Percentiles rank a stretch among this genome's conserved stretches.
Conservation (phyloP, 2,113 vertebrate species). For the Mellivora capensis region DNA sequence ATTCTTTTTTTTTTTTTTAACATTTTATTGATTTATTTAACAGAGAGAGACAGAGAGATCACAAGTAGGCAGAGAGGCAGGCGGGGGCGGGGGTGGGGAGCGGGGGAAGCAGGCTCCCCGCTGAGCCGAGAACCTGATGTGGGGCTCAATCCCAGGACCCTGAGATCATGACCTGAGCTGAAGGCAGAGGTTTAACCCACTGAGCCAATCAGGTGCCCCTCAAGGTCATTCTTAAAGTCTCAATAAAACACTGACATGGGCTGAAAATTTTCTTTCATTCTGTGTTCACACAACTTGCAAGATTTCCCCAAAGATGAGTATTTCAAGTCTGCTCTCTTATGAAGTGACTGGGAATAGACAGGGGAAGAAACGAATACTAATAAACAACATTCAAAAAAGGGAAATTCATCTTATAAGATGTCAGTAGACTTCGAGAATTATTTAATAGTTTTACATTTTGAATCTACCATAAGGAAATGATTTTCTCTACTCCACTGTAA, state of each 20-base stretch:
- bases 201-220: too few species aligned
- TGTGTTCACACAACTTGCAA: neutral
- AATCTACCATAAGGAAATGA: neutral
- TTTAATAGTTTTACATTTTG: neutral
- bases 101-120: too few species aligned
- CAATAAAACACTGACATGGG: neutral
- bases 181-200: too few species aligned
- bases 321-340: neutral
- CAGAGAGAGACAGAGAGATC: too few species aligned
- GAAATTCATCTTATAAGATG: neutral
- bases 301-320: neutral
- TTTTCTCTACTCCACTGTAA: neutral
- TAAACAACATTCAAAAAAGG: neutral
- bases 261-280: neutral
- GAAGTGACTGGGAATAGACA: neutral
- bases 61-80: too few species aligned
- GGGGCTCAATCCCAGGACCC: too few species aligned
- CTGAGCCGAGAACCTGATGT: too few species aligned
- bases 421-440: neutral
- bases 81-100: too few species aligned
- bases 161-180: too few species aligned
- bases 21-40: too few species aligned
- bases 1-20: too few species aligned
- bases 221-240: neutral
- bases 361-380: neutral